Evolutionary conservation across 2,888 invertebrate genomes (phyloP).

Genomic region (Ferdinandea cuprea): DNA sequence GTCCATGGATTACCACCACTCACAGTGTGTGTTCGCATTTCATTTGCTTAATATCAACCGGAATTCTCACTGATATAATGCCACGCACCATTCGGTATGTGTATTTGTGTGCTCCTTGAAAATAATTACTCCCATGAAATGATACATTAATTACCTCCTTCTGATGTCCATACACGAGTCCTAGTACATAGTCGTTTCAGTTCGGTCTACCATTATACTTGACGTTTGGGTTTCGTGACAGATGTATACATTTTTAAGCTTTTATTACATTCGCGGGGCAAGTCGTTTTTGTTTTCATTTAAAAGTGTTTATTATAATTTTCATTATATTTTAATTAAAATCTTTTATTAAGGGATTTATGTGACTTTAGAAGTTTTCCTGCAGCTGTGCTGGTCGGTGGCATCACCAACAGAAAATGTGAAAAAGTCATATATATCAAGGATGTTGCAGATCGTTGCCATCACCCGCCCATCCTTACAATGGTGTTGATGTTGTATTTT

Average conservation of each 20-base stretch:
- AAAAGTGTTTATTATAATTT: slow-evolving; percentile 63
- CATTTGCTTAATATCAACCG: not conserved
- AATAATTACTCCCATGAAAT: slow-evolving; percentile 59
- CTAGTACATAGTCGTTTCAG: not conserved
- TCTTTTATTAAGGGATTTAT: slow-evolving; percentile 67
- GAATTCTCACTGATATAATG: slow-evolving; percentile 20
- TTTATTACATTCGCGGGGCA: slow-evolving; percentile 35
- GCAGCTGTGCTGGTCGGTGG: slow-evolving; percentile 3
- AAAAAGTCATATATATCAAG: slow-evolving; percentile 38
- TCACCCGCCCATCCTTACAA: slow-evolving; percentile 31
- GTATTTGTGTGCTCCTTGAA: slow-evolving; percentile 25
- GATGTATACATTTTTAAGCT: slow-evolving; percentile 53
- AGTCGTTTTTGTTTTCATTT: slow-evolving; percentile 19
- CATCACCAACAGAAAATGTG: slow-evolving; percentile 8
- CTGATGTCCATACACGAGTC: not conserved
- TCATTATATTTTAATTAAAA: slow-evolving; percentile 72
- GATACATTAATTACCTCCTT: slow-evolving; percentile 51
- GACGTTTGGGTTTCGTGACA: slow-evolving; percentile 37
- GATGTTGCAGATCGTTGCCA: slow-evolving; percentile 53
- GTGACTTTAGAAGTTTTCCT: slow-evolving; percentile 35
- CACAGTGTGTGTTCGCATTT: not conserved
- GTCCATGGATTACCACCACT: too few relatives aligned
- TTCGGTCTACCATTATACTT: slow-evolving; percentile 5
- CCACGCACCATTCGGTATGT: not conserved
- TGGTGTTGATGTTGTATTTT: too few relatives aligned